Percentiles rank a stretch among this genome's conserved stretches.
Evolutionary conservation across 2,888 invertebrate genomes (phyloP).

Genomic region (Mantis religiosa): DNA sequence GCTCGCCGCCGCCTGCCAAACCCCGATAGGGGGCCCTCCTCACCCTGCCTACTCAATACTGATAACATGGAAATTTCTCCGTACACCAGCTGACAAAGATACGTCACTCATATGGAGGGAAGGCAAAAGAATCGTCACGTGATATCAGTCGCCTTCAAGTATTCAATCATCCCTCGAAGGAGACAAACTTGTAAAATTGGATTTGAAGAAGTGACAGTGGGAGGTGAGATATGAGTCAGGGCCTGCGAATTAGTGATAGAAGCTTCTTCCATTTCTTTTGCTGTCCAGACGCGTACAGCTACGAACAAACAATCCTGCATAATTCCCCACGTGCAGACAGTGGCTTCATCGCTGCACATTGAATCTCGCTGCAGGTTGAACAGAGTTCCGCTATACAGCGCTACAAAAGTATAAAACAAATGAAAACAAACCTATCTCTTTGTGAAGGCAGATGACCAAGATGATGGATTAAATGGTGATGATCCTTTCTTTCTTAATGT

Average conservation of each 20-base stretch:
- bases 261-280: background rate
- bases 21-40: conserved; percentile 23
- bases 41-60: conserved; percentile 22
- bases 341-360: too few species aligned
- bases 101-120: conserved; percentile 28
- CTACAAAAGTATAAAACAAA: too few species aligned
- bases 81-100: conserved; percentile 23
- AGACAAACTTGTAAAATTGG: background rate
- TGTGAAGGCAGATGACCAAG: too few species aligned
- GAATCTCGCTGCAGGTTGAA: too few species aligned
- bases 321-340: too few species aligned
- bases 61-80: conserved; percentile 29
- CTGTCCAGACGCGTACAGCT: background rate
- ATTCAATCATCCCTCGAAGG: background rate
- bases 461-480: too few species aligned
- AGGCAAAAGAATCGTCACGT: background rate
- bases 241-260: background rate
- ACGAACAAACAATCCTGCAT: too few species aligned
- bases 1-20: conserved; percentile 28
- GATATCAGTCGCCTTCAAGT: background rate
- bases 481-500: too few species aligned
- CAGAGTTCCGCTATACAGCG: too few species aligned
- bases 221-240: background rate
- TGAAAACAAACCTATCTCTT: too few species aligned
- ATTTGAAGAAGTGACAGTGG: background rate